Base-by-base conservation (phyloP, 2,113 vertebrate genomes). In the Chlamydotis undulata region DNA sequence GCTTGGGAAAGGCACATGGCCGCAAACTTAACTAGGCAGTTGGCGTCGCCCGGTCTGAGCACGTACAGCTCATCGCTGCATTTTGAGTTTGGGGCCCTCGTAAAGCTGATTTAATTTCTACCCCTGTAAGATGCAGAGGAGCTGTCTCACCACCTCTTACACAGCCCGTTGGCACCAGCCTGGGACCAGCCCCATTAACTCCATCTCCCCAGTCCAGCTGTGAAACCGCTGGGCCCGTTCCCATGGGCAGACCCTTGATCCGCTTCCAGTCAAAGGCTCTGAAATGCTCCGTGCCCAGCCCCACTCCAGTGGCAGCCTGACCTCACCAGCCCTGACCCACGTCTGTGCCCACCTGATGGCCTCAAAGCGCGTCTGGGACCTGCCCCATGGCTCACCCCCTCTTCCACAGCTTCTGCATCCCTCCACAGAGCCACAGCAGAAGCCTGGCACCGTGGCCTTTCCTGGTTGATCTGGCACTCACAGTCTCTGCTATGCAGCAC, bases 391-490 rank as follows among this genome's bases (percentile, higher is more conserved):
- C 55, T 83, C 81, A 35, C 14, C 16, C 7, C 14, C 35, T 33
- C n/a, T 56, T 64, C 45, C 33, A 12, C 64, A 74, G 55, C 83
- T 43, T 43, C 21, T 0, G 0, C 47, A 6, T 29, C 41, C 64
- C 35, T 9, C 50, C 1, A 0, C 56, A 28, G 61, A 33, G 25
- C 37, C 3, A 2, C 47, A 3, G 11, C 76, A 50, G 50, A n/a
- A 56, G 26, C 21, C 39, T 23, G 26, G 59, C 6, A 35, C 53
- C 3, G 0, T 1, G 2, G n/a, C 41, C 56, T 53, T 37, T 37
- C 31, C 79, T 1, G 0, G 19, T 2, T 45, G 10, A 76, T 47
- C 3, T 1, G 4, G 79, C 23, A 16, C 67, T 69, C 2, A 1
- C 1, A 2, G 23, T 45, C 56, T 74, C 59, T 3, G 2, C 67